A percentile compares a stretch with the other conserved stretches of the same genome.
These are phyloP conservation scores for Dreissena polymorpha DNA, from an alignment of 1,140 invertebrate genomes.

Conservation along the genomic window DNA sequence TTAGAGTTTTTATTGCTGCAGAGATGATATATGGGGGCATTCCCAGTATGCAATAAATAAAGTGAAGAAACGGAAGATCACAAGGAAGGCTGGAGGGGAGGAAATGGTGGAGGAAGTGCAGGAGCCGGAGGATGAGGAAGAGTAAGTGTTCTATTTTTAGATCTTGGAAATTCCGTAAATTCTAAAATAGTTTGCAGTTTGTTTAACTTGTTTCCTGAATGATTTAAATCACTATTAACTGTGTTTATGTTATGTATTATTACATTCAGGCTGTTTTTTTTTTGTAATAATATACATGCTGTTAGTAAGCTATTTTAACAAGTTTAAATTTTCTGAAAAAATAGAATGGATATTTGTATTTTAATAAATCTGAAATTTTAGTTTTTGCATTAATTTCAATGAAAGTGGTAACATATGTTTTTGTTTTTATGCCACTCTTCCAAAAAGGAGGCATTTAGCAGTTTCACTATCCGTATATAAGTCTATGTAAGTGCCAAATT, in stretches of 20 bases:
- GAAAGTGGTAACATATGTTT: no score
- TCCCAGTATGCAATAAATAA: conserved; percentile 43
- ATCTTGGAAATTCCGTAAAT: background rate
- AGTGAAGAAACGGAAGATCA: conserved; percentile 49
- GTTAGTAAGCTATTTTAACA: no score
- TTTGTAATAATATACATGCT: no score
- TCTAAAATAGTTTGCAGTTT: no score
- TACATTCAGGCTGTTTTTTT: background rate
- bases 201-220: background rate
- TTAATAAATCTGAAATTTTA: no score
- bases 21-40: conserved; percentile 50
- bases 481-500: no score
- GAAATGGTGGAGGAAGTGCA: conserved; percentile 33
- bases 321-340: no score
- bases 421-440: no score
- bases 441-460: no score
- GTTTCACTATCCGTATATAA: no score
- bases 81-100: conserved; percentile 29
- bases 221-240: background rate
- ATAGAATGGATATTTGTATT: no score
- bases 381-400: no score
- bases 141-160: conserved; percentile 15
- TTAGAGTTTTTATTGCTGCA: background rate
- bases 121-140: conserved; percentile 42
- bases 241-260: background rate